phyloP scores from a whole-genome alignment of 2,113 vertebrate species.

The Struthio camelus region DNA sequence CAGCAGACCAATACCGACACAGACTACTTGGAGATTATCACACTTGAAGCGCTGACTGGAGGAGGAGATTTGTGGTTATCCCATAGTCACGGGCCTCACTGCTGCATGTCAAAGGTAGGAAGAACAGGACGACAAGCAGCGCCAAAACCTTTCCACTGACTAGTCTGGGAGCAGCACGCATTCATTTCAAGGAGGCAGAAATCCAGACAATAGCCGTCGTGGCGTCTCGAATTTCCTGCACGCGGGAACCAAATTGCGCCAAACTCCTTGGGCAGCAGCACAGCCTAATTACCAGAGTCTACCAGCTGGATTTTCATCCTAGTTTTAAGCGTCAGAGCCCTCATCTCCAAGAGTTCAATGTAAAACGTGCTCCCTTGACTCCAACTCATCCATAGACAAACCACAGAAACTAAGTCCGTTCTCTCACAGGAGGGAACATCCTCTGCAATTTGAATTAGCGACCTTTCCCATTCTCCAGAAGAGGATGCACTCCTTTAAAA shows the following conservation, averaged over 20 bases:
- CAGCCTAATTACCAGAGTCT: rapidly evolving
- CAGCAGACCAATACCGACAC: not conserved
- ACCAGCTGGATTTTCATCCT: not conserved
- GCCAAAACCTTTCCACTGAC: rapidly evolving
- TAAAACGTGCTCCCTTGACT: not conserved
- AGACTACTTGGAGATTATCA: not conserved
- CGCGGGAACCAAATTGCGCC: rapidly evolving
- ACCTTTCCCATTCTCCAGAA: not conserved
- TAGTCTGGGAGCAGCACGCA: not conserved
- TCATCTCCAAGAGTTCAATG: not conserved
- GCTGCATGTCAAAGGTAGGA: rapidly evolving
- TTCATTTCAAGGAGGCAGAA: not conserved
- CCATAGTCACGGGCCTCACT: not conserved
- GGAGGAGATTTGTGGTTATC: not conserved
- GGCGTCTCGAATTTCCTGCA: rapidly evolving
- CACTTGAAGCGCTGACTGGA: not conserved
- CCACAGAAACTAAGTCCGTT: not conserved
- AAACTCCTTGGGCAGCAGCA: not conserved
- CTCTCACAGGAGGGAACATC: not conserved
- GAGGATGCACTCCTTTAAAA: not conserved
- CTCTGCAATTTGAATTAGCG: not conserved
- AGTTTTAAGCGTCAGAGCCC: not conserved
- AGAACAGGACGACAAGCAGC: not conserved
- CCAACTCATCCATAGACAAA: not conserved
- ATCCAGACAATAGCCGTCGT: rapidly evolving